Percentiles rank a stretch among this genome's conserved stretches.
These are phyloP conservation scores for Ricordea florida DNA, from an alignment of 92 coral and sea anemone genomes.

Conservation along the genomic window DNA sequence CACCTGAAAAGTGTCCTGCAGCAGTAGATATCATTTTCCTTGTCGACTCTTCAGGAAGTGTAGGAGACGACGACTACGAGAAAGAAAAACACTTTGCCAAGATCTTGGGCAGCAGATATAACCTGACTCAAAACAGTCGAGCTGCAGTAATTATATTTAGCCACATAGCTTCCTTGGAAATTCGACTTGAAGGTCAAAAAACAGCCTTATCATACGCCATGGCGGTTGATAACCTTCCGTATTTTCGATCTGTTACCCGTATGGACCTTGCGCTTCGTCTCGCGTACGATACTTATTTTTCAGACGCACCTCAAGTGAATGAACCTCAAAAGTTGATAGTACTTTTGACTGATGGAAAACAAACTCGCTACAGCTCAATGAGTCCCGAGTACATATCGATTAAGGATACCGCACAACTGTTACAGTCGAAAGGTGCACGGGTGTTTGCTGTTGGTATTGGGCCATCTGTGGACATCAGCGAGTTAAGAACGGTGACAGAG, in stretches of 20 bases:
- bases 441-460: conserved; percentile 24
- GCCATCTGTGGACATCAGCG: neutral
- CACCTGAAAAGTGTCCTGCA: conserved; percentile 20
- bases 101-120: conserved; percentile 37
- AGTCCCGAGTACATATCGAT: neutral
- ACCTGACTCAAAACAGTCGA: conserved; percentile 11
- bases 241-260: conserved; percentile 25
- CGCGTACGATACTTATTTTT: neutral
- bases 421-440: conserved; percentile 4
- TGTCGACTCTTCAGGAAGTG: conserved; percentile 52
- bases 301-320: neutral
- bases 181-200: neutral
- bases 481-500: conserved; percentile 12
- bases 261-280: conserved; percentile 38
- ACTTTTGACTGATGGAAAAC: conserved; percentile 14
- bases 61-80: conserved; percentile 19
- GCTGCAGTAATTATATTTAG: conserved; percentile 48
- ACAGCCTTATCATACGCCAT: conserved; percentile 25
- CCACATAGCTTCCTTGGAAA: neutral
- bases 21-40: conserved; percentile 43
- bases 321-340: neutral
- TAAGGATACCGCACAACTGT: neutral
- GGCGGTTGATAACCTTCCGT: conserved; percentile 34
- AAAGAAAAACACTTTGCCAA: conserved; percentile 37
- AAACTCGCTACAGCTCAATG: conserved; percentile 6